A percentile compares a stretch with the other conserved stretches of the same genome.
phyloP scores from a whole-genome alignment of 2,888 invertebrate genomes.

The Euplagia quadripunctaria region DNA sequence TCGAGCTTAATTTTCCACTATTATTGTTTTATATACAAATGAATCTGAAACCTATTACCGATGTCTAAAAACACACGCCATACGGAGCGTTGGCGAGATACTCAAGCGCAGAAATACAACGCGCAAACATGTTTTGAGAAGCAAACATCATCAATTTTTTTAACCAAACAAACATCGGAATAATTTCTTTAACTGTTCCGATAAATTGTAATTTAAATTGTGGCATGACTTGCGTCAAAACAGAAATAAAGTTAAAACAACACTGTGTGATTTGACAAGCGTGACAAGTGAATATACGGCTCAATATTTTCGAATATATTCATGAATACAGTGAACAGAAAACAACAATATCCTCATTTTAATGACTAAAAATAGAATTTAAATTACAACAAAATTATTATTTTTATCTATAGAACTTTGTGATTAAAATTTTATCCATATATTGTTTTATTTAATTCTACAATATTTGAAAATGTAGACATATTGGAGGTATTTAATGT shows the following conservation, averaged over 20 bases:
- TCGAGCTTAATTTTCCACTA: too few species aligned
- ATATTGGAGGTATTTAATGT: not conserved
- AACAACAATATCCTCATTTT: slow-evolving; percentile 11
- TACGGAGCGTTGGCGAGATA: too few species aligned
- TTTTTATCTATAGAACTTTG: not conserved
- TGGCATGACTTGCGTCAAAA: too few species aligned
- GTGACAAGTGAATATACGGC: slow-evolving; percentile 12
- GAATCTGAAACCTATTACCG: too few species aligned
- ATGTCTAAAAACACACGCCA: too few species aligned
- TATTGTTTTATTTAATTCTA: slow-evolving; percentile 5
- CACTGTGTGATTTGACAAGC: not conserved
- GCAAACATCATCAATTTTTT: too few species aligned
- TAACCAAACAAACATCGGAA: too few species aligned
- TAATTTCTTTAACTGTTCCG: too few species aligned
- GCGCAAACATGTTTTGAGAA: too few species aligned
- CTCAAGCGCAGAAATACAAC: too few species aligned
- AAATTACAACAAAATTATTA: not conserved
- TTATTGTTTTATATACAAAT: too few species aligned
- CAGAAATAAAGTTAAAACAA: not conserved
- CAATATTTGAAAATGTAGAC: slow-evolving; percentile 14
- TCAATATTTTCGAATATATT: slow-evolving; percentile 7
- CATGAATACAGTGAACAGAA: slow-evolving; percentile 11
- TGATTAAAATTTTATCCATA: slow-evolving; percentile 10
- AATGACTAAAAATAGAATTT: slow-evolving; percentile 9
- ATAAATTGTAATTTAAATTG: too few species aligned